A percentile compares a stretch with the other conserved stretches of the same genome.
Evolutionary conservation across 2,797 vertebrate species (phyloP).

Genomic region (Antrozous pallidus): DNA sequence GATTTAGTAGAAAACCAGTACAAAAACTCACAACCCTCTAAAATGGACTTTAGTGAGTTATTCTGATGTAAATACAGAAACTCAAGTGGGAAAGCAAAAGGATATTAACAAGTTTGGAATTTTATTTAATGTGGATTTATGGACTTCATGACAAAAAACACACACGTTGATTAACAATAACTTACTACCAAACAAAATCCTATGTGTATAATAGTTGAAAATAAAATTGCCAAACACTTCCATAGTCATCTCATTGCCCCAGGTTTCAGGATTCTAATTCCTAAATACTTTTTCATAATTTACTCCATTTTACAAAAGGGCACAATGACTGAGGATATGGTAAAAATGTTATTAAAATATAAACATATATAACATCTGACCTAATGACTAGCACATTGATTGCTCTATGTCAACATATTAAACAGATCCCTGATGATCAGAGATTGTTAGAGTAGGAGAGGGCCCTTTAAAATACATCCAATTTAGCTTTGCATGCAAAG

Average conservation of each 20-base stretch:
- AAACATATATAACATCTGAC: not conserved
- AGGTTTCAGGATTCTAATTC: not conserved
- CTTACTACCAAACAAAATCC: conserved; percentile 57
- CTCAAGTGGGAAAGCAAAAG: conserved; percentile 63
- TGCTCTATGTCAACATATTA: not conserved
- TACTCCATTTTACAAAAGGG: not conserved
- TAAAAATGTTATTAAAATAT: not conserved
- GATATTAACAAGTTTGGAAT: conserved; percentile 61
- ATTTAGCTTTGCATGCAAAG: not conserved
- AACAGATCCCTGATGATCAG: not conserved
- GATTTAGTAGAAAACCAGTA: conserved; percentile 37
- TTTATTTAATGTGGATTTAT: conserved; percentile 76
- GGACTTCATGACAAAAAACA: conserved; percentile 71
- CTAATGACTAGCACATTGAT: not conserved
- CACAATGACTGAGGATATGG: not conserved
- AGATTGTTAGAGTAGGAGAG: not conserved
- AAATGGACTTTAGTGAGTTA: conserved; percentile 66
- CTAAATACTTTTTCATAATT: not conserved
- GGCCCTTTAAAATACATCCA: not conserved
- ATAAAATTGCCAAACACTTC: conserved; percentile 35
- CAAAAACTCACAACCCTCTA: not conserved
- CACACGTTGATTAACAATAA: conserved; percentile 67
- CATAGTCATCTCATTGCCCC: not conserved
- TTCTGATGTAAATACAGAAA: conserved; percentile 74
- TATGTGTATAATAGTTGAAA: conserved; percentile 55